phyloP scores from a whole-genome alignment of 2,888 invertebrate genomes.

The Philaethria dido region DNA sequence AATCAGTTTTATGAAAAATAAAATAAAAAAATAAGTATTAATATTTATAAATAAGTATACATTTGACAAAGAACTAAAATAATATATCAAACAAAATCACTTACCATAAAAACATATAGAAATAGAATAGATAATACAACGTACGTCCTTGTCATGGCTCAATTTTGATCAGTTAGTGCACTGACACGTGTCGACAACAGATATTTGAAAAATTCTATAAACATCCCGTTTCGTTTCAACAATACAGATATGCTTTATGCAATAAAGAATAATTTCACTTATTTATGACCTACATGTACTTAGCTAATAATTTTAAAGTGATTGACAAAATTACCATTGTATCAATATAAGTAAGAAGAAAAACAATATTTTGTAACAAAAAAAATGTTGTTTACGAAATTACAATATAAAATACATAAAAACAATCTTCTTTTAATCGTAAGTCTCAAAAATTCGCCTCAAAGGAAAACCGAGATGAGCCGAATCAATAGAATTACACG shows the following conservation, averaged over 20 bases:
- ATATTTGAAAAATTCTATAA: constrained; percentile 59
- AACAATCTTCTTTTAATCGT: constrained; percentile 14
- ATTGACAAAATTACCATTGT: no score
- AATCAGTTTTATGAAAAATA: no score
- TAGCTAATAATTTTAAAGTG: no score
- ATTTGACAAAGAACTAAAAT: no score
- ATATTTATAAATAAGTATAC: no score
- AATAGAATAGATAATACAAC: constrained; percentile 21
- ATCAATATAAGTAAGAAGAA: no score
- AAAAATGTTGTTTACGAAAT: background rate
- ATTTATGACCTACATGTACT: no score
- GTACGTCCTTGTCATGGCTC: constrained; percentile 39
- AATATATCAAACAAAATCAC: background rate
- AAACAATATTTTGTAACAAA: background rate
- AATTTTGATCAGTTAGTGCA: constrained; percentile 47
- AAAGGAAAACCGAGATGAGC: constrained; percentile 14
- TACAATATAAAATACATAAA: background rate
- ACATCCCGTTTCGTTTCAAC: constrained; percentile 57
- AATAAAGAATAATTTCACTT: constrained; percentile 6
- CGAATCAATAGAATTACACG: constrained; percentile 34
- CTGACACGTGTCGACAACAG: constrained; percentile 49
- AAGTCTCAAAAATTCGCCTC: constrained; percentile 6
- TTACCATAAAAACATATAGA: constrained; percentile 34
- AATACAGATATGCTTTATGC: constrained; percentile 26
- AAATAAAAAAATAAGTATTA: no score